A percentile compares a stretch with the other conserved stretches of the same genome.
phyloP scores from a whole-genome alignment of 2,797 vertebrate species.

The Propithecus perrieri region DNA sequence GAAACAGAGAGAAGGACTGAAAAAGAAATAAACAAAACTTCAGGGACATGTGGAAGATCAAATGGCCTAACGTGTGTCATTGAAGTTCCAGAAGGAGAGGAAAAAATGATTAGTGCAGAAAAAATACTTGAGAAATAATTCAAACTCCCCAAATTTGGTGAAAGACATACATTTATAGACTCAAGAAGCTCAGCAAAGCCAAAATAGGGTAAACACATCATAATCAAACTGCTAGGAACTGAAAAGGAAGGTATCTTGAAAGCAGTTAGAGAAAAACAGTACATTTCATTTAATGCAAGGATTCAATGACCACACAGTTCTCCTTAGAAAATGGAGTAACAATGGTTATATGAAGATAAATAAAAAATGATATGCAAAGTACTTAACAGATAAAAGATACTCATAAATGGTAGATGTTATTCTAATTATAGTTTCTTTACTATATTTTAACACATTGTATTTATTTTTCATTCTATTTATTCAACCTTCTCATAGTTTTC shows the following conservation, averaged over 20 bases:
- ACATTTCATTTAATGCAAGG: neutral
- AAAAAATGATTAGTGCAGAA: neutral
- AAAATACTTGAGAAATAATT: neutral
- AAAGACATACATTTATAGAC: neutral
- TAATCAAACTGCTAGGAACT: constrained; percentile 4
- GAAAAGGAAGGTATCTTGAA: constrained; percentile 19
- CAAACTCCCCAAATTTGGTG: neutral
- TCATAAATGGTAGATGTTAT: neutral
- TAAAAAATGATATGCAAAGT: neutral
- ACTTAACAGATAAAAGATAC: neutral
- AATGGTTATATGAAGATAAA: neutral
- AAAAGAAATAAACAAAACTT: neutral
- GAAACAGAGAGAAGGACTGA: neutral
- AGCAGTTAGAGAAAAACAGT: neutral
- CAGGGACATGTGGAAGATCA: neutral
- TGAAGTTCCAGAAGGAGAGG: neutral
- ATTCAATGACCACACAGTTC: neutral
- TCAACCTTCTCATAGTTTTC: neutral
- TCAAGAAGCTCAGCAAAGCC: neutral
- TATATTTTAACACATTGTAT: neutral
- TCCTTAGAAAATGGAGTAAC: neutral
- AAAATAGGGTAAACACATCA: neutral
- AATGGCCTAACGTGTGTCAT: neutral
- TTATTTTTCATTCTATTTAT: constrained; percentile 1
- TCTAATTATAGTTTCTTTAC: neutral